Evolutionary conservation across 2,888 invertebrate genomes (phyloP), one percentile per base, ranked within the genome.

Genomic region (Yponomeuta sedellus): DNA sequence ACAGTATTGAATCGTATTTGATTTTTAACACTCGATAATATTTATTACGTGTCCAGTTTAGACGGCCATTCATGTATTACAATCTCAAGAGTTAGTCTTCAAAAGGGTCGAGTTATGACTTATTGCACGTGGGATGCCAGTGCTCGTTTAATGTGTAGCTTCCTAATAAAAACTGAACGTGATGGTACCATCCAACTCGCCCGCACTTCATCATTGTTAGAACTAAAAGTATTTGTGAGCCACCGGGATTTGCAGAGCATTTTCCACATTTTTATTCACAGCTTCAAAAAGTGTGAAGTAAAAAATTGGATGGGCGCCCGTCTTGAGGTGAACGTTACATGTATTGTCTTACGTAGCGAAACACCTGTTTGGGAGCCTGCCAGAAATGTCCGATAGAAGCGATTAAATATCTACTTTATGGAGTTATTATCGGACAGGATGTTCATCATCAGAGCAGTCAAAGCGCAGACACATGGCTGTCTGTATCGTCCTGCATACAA

Each of bases 131-230:
- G 86, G 80, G 78, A 76, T 74, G 72, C 70, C 70, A 70, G 75
- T 71, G 75, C 71, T 74, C 74, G 76, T 78, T 77, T 89, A 88
- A 89, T 88, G 79, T 78, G 86, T 78, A 75, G 83, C 86, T 85
- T 89, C 89, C 89, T 89, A 83, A 88, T 89, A 88, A 87, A 65
- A 86, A 78, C 66, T 67, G 66, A 67, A 65, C 39, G 11, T n/a
- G 11, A 40, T 63, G n/a, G 56, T 66, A 64, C 67, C 59, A 62
- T 68, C 58, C 63, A 62, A 52, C 63, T 67, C 52, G 63, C 44
- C 10, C 40, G 20, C 44, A 4, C 63, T 22, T 16, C 34, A 34
- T 61, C 61, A 61, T 61, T 61, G 61, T 61, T 25, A 61, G 34
- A 61, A 20, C 20, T 61, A 52, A 44, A 44, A 52, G 44, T 52